Evolutionary conservation across 1,140 invertebrate genomes (phyloP).

Genomic region (Anagrus nilaparvatae): DNA sequence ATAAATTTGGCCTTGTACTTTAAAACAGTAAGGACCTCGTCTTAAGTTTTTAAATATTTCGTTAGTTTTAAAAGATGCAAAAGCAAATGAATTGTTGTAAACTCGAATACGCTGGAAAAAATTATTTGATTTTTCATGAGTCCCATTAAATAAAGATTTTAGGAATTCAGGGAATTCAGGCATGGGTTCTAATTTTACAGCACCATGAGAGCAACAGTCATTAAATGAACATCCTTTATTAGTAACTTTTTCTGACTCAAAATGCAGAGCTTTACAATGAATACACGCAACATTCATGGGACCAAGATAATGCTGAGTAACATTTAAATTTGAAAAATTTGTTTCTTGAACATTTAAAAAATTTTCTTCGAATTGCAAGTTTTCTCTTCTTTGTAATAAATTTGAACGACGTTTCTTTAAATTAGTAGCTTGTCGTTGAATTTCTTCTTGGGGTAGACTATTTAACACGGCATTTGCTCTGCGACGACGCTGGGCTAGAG

Average conservation of each 20-base stretch:
- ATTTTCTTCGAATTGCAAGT: no score
- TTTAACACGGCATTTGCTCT: no score
- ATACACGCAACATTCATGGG: not conserved
- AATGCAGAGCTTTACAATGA: constrained; percentile 7
- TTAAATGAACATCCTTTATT: constrained; percentile 8
- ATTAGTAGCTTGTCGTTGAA: no score
- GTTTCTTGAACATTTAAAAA: no score
- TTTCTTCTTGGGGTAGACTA: no score
- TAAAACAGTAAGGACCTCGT: not conserved
- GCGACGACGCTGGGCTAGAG: no score
- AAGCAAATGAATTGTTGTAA: constrained; percentile 1
- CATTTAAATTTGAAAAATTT: no score
- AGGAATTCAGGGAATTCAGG: not conserved
- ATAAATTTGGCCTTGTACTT: constrained; percentile 4
- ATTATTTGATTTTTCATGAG: constrained; percentile 1
- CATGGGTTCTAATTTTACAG: not conserved
- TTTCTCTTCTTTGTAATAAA: no score
- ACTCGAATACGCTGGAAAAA: not conserved
- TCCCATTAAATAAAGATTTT: not conserved
- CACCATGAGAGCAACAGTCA: constrained; percentile 6
- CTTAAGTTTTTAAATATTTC: not conserved
- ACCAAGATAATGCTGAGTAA: constrained; percentile 5
- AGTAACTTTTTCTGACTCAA: constrained; percentile 1
- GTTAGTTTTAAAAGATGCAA: not conserved
- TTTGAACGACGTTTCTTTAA: no score